A percentile compares a stretch with the other conserved stretches of the same genome.
These are phyloP conservation scores for Colaptes auratus DNA, from an alignment of 2,113 vertebrate species.

Conservation along the genomic window DNA sequence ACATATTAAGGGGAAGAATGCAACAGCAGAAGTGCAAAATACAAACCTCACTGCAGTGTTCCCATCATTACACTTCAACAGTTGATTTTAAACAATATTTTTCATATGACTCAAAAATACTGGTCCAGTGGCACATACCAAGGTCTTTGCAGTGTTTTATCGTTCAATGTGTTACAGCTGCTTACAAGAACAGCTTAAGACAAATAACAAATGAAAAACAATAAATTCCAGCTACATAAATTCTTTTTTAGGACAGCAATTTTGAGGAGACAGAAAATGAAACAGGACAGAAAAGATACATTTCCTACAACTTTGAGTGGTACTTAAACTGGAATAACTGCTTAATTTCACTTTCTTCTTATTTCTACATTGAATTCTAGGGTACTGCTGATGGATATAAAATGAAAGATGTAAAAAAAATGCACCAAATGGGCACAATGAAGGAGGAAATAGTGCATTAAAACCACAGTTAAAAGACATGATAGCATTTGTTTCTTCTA, in stretches of 20 bases:
- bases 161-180: neutral
- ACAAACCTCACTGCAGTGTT: neutral
- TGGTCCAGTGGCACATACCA: neutral
- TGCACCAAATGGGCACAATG: neutral
- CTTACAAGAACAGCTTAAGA: neutral
- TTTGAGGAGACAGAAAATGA: neutral
- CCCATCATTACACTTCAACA: neutral
- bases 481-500: neutral
- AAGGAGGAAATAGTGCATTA: neutral
- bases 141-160: neutral
- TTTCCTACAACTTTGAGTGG: neutral
- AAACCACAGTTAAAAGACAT: neutral
- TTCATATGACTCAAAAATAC: neutral
- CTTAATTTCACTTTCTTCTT: neutral
- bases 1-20: neutral
- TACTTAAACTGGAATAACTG: neutral
- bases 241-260: neutral
- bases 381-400: neutral
- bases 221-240: neutral
- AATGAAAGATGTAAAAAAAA: neutral
- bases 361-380: neutral
- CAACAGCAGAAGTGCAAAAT: neutral
- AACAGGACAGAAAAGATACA: neutral
- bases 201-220: neutral
- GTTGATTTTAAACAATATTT: neutral